These are phyloP conservation scores for Druon quercuslanigerum DNA, from an alignment of 1,140 invertebrate genomes.

Conservation along the genomic window DNA sequence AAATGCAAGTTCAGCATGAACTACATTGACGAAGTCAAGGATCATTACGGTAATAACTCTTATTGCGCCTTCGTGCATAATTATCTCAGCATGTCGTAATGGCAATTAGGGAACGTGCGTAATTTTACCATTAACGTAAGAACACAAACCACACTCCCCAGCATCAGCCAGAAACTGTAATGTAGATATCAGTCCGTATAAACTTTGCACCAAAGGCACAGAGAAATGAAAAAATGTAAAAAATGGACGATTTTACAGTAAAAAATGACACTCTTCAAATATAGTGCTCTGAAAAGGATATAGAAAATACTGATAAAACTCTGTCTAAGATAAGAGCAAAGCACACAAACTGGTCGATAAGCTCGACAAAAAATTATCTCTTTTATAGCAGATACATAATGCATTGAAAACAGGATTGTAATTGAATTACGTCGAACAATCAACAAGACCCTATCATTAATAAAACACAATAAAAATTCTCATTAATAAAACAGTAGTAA, in stretches of 20 bases:
- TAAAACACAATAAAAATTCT: not conserved
- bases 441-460: not conserved
- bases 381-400: not conserved
- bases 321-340: not conserved
- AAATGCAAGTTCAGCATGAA: slow-evolving; percentile 4
- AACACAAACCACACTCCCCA: not conserved
- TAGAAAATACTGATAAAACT: no score
- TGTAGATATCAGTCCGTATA: not conserved
- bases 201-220: no score
- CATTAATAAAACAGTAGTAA: not conserved
- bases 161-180: not conserved
- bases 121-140: slow-evolving; percentile 1
- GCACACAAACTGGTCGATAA: not conserved
- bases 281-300: no score
- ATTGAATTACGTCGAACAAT: not conserved
- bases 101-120: slow-evolving; percentile 9
- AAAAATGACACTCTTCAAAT: no score
- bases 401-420: not conserved
- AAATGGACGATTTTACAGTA: no score
- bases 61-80: slow-evolving; percentile 1
- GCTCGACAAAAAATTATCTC: not conserved
- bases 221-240: no score
- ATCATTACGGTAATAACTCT: not conserved
- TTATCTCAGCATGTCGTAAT: not conserved
- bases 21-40: not conserved